A percentile compares a stretch with the other conserved stretches of the same genome.
These are phyloP conservation scores for Episyrphus balteatus DNA, from an alignment of 1,140 invertebrate species.

Conservation along the genomic window DNA sequence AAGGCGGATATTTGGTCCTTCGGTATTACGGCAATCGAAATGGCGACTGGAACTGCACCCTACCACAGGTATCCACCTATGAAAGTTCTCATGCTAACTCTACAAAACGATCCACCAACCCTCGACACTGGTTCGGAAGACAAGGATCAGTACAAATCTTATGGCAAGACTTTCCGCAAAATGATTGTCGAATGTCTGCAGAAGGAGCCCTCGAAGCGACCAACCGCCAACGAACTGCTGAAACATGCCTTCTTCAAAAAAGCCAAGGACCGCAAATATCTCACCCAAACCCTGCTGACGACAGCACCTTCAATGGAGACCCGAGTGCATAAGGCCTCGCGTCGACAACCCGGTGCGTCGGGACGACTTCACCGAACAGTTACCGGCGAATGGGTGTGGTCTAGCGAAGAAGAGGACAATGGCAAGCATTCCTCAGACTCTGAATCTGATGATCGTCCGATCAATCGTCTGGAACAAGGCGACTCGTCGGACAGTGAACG, in stretches of 20 bases:
- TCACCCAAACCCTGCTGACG: slow-evolving; percentile 80
- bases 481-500: slow-evolving; percentile 47
- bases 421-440: slow-evolving; percentile 34
- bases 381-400: slow-evolving; percentile 97
- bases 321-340: slow-evolving; percentile 76
- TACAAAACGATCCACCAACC: slow-evolving; percentile 96
- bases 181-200: slow-evolving; percentile 91
- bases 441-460: slow-evolving; percentile 40
- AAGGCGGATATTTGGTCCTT: slow-evolving; percentile 99
- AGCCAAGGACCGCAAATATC: slow-evolving; percentile 92
- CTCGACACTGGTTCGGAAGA: slow-evolving; percentile 90
- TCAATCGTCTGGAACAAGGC: slow-evolving; percentile 42
- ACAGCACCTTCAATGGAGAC: slow-evolving; percentile 80
- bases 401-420: slow-evolving; percentile 59
- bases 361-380: slow-evolving; percentile 86
- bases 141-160: slow-evolving; percentile 96
- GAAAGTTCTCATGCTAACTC: slow-evolving; percentile 96
- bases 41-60: slow-evolving; percentile 96
- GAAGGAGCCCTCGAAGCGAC: slow-evolving; percentile 89
- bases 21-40: slow-evolving; percentile 97
- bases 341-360: slow-evolving; percentile 78
- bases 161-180: slow-evolving; percentile 94
- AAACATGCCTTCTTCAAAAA: slow-evolving; percentile 99
- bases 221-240: slow-evolving; percentile 91
- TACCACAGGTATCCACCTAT: slow-evolving; percentile 99